Percentiles rank a stretch among this genome's conserved stretches.
Conservation (phyloP, 2,888 invertebrate species). For the Ernsta delagoae region DNA sequence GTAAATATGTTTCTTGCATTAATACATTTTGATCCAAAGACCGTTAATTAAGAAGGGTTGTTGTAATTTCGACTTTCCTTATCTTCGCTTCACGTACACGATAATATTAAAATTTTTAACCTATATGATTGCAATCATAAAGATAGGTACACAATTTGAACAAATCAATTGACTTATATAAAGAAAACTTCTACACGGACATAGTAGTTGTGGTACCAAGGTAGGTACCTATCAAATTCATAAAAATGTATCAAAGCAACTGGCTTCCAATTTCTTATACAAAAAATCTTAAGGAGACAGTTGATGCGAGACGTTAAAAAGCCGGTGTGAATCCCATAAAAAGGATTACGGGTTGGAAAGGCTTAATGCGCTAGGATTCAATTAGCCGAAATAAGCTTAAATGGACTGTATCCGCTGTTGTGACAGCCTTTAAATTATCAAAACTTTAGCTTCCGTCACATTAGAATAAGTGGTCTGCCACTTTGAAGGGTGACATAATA, state of each 20-base stretch:
- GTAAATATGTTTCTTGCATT: neutral
- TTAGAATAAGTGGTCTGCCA: conserved; percentile 44
- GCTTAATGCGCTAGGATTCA: conserved; percentile 82
- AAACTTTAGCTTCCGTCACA: conserved; percentile 65
- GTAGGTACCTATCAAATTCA: conserved; percentile 30
- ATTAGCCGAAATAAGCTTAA: conserved; percentile 84
- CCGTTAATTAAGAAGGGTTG: neutral
- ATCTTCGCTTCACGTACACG: neutral
- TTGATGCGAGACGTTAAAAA: conserved; percentile 65
- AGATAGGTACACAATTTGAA: too few relatives aligned
- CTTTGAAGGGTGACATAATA: conserved; percentile 60
- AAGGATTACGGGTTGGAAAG: conserved; percentile 76
- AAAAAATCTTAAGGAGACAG: conserved; percentile 55
- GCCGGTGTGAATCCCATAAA: conserved; percentile 80
- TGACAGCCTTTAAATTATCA: conserved; percentile 81
- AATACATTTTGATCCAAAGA: neutral
- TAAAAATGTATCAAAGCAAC: conserved; percentile 32
- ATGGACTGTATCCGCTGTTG: conserved; percentile 80
- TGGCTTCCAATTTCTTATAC: conserved; percentile 14
- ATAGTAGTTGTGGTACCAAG: too few relatives aligned
- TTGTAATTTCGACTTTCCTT: neutral
- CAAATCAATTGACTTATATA: neutral
- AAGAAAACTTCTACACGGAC: too few relatives aligned
- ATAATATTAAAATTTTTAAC: neutral
- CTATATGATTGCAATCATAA: neutral